Conservation (phyloP, 1,140 invertebrate genomes). For the Drosophila orena region DNA sequence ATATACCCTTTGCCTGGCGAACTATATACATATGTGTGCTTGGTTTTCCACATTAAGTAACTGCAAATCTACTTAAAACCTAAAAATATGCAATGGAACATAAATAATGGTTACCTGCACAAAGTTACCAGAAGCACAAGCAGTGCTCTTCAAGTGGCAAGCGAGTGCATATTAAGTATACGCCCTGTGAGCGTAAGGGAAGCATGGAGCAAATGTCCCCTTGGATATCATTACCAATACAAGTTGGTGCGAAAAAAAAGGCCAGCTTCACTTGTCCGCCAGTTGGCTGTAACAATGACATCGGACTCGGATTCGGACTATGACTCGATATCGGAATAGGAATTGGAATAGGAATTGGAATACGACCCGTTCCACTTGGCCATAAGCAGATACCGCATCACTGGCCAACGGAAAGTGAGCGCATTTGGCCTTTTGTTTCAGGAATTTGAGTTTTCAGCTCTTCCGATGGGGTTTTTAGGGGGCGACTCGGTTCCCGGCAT, state of each 20-base stretch:
- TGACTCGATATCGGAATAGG: not conserved
- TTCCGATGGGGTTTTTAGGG: not conserved
- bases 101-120: too few relatives aligned
- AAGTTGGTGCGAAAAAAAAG: not conserved
- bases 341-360: not conserved
- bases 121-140: too few relatives aligned
- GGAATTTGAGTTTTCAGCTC: not conserved
- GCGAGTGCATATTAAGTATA: not conserved
- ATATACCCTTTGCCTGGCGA: conserved; percentile 8
- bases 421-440: conserved; percentile 32
- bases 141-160: too few relatives aligned
- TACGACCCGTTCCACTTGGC: conserved; percentile 9
- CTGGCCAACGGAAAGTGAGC: conserved; percentile 5
- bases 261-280: conserved; percentile 16
- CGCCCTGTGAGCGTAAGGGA: not conserved
- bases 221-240: conserved; percentile 38
- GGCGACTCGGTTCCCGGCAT: conserved; percentile 2
- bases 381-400: conserved; percentile 29
- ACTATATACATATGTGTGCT: too few relatives aligned
- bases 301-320: conserved; percentile 7
- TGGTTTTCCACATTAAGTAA: too few relatives aligned
- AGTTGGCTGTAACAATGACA: conserved; percentile 42
- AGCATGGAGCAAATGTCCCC: conserved; percentile 24
- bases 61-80: too few relatives aligned
- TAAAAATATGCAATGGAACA: not conserved